Evolutionary conservation across 1,140 invertebrate genomes (phyloP).

Genomic region (Scaptomyza pallida): DNA sequence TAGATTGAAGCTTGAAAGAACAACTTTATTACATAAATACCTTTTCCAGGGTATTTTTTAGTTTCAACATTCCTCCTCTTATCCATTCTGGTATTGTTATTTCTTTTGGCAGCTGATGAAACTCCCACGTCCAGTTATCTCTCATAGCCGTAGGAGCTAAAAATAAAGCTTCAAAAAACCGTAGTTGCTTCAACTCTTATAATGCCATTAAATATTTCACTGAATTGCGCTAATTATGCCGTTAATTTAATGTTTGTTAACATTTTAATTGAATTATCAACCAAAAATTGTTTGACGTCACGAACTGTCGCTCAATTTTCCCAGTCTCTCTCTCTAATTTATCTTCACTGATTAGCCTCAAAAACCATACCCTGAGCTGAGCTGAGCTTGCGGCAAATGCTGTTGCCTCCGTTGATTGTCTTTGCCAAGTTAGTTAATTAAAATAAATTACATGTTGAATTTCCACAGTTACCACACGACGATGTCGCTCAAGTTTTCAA

Average conservation of each 20-base stretch:
- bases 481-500: slow-evolving; percentile 22
- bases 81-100: neutral
- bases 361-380: slow-evolving; percentile 7
- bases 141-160: neutral
- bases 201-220: slow-evolving; percentile 70
- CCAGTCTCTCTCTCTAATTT: slow-evolving; percentile 5
- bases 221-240: slow-evolving; percentile 72
- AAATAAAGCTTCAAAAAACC: neutral
- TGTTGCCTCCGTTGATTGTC: neutral
- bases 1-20: neutral
- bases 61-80: neutral
- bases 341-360: slow-evolving; percentile 39
- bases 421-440: slow-evolving; percentile 64
- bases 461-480: slow-evolving; percentile 6
- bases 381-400: neutral
- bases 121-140: slow-evolving; percentile 14
- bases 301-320: slow-evolving; percentile 31
- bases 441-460: slow-evolving; percentile 64
- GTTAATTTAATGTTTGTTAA: slow-evolving; percentile 72
- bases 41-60: neutral
- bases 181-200: slow-evolving; percentile 36
- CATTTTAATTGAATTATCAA: slow-evolving; percentile 72
- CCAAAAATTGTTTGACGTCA: slow-evolving; percentile 38
- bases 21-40: too few species aligned
- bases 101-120: slow-evolving; percentile 1